Evolutionary conservation across 2,113 vertebrate genomes (phyloP).

Genomic region (Antechinus flavipes): DNA sequence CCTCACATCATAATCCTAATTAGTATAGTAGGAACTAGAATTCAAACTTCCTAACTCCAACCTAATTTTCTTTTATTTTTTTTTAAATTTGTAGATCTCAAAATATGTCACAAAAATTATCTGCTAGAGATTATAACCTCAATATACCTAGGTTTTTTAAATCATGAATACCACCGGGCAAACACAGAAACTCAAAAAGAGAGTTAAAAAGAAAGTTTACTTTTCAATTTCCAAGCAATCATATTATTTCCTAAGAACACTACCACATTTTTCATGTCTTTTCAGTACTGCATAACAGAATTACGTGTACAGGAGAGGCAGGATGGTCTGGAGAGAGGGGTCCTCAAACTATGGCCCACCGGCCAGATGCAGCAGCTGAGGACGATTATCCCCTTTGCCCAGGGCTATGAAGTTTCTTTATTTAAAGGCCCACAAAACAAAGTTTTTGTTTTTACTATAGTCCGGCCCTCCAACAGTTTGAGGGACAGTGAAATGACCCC

Average conservation of each 20-base stretch:
- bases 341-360: too few species aligned
- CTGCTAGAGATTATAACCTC: background rate
- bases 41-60: background rate
- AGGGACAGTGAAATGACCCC: too few species aligned
- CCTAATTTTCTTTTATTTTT: background rate
- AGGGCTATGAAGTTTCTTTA: too few species aligned
- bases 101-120: background rate
- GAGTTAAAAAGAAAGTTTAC: background rate
- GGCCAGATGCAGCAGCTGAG: too few species aligned
- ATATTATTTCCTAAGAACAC: background rate
- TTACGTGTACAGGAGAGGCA: background rate
- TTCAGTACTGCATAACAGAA: background rate
- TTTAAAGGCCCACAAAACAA: too few species aligned
- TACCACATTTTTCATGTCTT: background rate
- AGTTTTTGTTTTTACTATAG: too few species aligned
- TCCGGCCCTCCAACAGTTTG: too few species aligned
- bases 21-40: background rate
- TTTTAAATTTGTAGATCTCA: background rate
- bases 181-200: background rate
- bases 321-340: background rate
- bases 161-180: background rate
- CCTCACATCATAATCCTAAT: background rate
- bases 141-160: background rate
- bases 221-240: background rate
- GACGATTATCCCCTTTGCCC: too few species aligned